A percentile compares a stretch with the other conserved stretches of the same genome.
These are phyloP conservation scores for Quadroppia sp. DNA, from an alignment of 2,888 invertebrate species.

Conservation along the genomic window DNA sequence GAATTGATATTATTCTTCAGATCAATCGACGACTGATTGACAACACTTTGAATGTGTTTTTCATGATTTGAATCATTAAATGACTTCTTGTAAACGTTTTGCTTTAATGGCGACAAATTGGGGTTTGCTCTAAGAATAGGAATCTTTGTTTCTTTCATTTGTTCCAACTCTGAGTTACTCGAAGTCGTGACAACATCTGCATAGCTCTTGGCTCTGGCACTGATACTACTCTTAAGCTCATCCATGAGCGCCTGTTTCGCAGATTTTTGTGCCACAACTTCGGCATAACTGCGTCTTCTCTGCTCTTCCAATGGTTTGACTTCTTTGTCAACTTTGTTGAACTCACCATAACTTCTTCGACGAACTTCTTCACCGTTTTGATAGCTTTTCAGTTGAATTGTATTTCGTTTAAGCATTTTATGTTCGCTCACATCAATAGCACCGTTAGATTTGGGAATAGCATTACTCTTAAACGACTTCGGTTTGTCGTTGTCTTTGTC, in stretches of 20 bases:
- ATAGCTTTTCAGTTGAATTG: neutral
- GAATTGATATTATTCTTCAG: neutral
- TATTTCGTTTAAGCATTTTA: neutral
- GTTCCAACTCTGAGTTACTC: slow-evolving; percentile 16
- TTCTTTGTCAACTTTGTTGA: neutral
- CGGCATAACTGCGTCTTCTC: slow-evolving; percentile 20
- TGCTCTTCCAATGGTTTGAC: neutral
- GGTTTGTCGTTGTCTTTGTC: no score
- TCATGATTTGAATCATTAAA: neutral
- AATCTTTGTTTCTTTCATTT: slow-evolving; percentile 26
- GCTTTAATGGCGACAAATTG: slow-evolving; percentile 12
- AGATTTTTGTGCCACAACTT: slow-evolving; percentile 11
- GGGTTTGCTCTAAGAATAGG: slow-evolving; percentile 16
- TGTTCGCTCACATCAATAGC: neutral
- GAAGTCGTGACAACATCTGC: slow-evolving; percentile 24
- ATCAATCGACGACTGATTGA: slow-evolving; percentile 12
- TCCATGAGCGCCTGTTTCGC: slow-evolving; percentile 6
- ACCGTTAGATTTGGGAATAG: neutral
- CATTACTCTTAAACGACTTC: neutral
- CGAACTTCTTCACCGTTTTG: neutral
- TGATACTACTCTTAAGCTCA: slow-evolving; percentile 24
- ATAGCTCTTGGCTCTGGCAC: slow-evolving; percentile 30
- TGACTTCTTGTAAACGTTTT: neutral
- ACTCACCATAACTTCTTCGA: neutral
- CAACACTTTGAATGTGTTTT: slow-evolving; percentile 23